A percentile compares a stretch with the other conserved stretches of the same genome.
phyloP scores from a whole-genome alignment of 2,888 invertebrate genomes.

The Odontomyia ornata region DNA sequence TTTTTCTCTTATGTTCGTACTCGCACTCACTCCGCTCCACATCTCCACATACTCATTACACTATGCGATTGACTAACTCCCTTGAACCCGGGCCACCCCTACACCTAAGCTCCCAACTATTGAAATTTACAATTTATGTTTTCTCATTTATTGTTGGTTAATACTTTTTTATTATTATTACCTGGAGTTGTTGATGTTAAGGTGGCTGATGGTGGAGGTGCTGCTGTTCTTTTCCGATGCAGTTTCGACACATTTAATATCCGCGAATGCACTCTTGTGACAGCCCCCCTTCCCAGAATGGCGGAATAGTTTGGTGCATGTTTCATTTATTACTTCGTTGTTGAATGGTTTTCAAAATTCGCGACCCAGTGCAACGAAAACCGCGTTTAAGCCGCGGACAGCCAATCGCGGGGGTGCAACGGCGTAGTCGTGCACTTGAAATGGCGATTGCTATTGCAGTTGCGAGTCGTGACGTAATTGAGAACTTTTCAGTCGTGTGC shows the following conservation, averaged over 20 bases:
- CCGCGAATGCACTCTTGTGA: not conserved
- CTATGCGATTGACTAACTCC: slow-evolving; percentile 23
- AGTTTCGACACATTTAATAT: slow-evolving; percentile 38
- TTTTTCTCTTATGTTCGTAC: too few relatives aligned
- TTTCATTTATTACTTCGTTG: slow-evolving; percentile 36
- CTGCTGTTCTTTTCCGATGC: slow-evolving; percentile 27
- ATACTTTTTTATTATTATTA: slow-evolving; percentile 12
- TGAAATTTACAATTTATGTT: slow-evolving; percentile 38
- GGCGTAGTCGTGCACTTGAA: slow-evolving; percentile 34
- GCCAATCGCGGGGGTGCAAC: not conserved
- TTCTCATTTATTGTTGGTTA: slow-evolving; percentile 29
- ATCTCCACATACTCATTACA: not conserved
- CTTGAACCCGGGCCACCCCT: slow-evolving; percentile 32
- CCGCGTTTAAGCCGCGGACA: not conserved
- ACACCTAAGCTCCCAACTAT: slow-evolving; percentile 8
- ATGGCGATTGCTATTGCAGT: slow-evolving; percentile 9
- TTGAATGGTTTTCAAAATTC: slow-evolving; percentile 21
- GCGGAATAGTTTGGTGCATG: not conserved
- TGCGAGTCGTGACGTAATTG: slow-evolving; percentile 33
- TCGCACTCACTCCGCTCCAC: too few relatives aligned
- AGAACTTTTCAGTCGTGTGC: slow-evolving; percentile 26
- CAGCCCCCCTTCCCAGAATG: not conserved
- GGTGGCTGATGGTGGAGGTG: slow-evolving; percentile 3
- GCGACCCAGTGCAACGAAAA: slow-evolving; percentile 14
- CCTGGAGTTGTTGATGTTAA: not conserved